Percentiles rank a stretch among this genome's conserved stretches.
Conservation (phyloP, 2,113 vertebrate species). For the Proteles cristata region DNA sequence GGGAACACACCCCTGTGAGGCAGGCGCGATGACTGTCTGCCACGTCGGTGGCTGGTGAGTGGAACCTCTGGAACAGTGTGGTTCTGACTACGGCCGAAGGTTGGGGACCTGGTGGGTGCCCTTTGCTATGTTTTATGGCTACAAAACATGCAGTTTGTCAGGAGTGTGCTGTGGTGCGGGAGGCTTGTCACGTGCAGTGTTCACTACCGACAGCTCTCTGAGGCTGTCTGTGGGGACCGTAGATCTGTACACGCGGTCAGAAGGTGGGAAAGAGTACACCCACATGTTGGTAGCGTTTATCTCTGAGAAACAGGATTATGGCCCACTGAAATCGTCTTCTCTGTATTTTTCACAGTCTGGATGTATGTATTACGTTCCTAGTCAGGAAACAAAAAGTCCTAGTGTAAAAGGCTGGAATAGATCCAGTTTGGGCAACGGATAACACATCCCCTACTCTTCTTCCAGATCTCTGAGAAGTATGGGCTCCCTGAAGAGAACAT, state of each 20-base stretch:
- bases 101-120: neutral
- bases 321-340: neutral
- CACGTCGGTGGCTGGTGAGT: neutral
- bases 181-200: neutral
- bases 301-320: neutral
- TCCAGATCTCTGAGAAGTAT: conserved; percentile 98
- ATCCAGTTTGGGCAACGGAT: neutral
- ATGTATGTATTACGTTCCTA: neutral
- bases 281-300: neutral
- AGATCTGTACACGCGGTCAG: neutral
- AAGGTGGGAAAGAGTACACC: neutral
- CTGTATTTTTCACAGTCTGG: neutral
- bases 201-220: neutral
- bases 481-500: conserved; percentile 96
- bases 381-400: neutral
- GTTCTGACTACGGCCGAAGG: neutral
- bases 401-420: neutral
- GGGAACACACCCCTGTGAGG: neutral
- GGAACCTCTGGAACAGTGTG: neutral
- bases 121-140: neutral
- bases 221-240: neutral
- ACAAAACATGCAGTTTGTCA: neutral
- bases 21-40: neutral
- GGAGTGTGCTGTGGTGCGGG: neutral
- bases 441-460: neutral